Percentiles rank a stretch among this genome's conserved stretches.
These are phyloP conservation scores for Macroglossus sobrinus DNA, from an alignment of 2,113 vertebrate genomes.

Conservation along the genomic window DNA sequence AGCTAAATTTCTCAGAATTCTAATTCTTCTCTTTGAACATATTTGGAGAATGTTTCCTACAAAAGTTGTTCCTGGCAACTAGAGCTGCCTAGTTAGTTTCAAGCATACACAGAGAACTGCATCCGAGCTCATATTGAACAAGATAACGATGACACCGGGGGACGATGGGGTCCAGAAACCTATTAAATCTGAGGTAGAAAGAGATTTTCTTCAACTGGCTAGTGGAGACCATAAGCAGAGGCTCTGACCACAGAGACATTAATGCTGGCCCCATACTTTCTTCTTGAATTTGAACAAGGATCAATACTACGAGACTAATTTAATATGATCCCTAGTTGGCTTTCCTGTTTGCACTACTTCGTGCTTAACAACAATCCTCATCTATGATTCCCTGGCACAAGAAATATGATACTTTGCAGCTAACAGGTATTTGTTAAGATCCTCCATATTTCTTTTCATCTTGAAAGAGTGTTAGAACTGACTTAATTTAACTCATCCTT, in stretches of 20 bases:
- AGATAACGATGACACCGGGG: neutral
- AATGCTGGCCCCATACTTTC: neutral
- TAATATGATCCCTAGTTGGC: neutral
- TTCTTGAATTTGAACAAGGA: conserved; percentile 45
- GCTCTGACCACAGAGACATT: neutral
- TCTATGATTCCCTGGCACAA: neutral
- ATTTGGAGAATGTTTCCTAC: neutral
- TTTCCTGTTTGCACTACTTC: conserved; percentile 7
- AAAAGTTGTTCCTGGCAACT: neutral
- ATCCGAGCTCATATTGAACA: neutral
- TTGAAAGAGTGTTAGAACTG: conserved; percentile 5
- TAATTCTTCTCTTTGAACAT: conserved; percentile 3
- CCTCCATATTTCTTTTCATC: neutral
- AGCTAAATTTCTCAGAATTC: conserved; percentile 21
- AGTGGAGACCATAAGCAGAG: conserved; percentile 30
- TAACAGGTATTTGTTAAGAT: conserved; percentile 2
- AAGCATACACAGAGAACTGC: neutral
- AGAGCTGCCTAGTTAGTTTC: conserved; percentile 45
- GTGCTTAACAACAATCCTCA: neutral
- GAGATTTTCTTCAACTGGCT: conserved; percentile 41
- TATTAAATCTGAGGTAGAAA: conserved; percentile 26
- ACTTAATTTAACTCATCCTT: neutral
- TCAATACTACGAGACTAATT: conserved; percentile 1
- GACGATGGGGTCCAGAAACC: neutral
- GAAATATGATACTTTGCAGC: conserved; percentile 9